These are phyloP conservation scores for Pocillopora damicornis DNA, from an alignment of 64 coral and sea anemone genomes.

Conservation along the genomic window DNA sequence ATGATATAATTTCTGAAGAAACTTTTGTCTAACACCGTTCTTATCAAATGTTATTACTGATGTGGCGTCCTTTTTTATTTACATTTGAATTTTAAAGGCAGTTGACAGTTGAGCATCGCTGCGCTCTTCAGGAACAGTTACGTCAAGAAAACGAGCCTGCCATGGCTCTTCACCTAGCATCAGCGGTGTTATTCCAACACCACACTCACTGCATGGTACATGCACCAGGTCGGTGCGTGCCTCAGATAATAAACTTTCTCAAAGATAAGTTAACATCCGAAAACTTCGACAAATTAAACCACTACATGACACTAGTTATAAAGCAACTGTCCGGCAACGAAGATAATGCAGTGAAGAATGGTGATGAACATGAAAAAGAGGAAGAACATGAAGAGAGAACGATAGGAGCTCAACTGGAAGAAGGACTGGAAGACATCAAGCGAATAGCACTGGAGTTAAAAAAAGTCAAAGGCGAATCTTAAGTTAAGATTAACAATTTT, in stretches of 20 bases:
- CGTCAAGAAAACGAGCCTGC: constrained; percentile 96
- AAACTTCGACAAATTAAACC: constrained; percentile 65
- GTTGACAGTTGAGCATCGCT: constrained; percentile 73
- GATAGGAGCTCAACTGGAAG: constrained; percentile 19
- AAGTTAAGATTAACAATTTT: not conserved
- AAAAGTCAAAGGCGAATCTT: constrained; percentile 55
- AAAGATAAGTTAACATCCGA: constrained; percentile 58
- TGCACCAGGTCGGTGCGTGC: constrained; percentile 88
- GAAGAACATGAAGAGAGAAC: constrained; percentile 54
- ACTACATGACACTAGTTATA: constrained; percentile 87
- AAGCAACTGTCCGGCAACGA: constrained; percentile 73
- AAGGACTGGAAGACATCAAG: constrained; percentile 71
- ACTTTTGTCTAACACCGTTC: too few relatives aligned
- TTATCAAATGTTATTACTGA: not conserved
- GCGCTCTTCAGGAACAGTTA: constrained; percentile 82
- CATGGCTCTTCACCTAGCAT: constrained; percentile 88
- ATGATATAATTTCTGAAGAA: too few relatives aligned
- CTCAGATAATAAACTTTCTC: constrained; percentile 83
- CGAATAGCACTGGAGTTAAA: constrained; percentile 67
- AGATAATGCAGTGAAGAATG: constrained; percentile 19
- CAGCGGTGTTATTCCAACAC: constrained; percentile 86
- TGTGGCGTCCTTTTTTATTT: not conserved
- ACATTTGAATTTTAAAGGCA: constrained; percentile 52
- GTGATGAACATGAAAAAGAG: constrained; percentile 43
- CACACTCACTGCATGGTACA: constrained; percentile 83